Percentiles rank a stretch among this genome's conserved stretches.
These are phyloP conservation scores for Xestoiulus laeticollis DNA, from an alignment of 2,888 invertebrate genomes.

Conservation along the genomic window DNA sequence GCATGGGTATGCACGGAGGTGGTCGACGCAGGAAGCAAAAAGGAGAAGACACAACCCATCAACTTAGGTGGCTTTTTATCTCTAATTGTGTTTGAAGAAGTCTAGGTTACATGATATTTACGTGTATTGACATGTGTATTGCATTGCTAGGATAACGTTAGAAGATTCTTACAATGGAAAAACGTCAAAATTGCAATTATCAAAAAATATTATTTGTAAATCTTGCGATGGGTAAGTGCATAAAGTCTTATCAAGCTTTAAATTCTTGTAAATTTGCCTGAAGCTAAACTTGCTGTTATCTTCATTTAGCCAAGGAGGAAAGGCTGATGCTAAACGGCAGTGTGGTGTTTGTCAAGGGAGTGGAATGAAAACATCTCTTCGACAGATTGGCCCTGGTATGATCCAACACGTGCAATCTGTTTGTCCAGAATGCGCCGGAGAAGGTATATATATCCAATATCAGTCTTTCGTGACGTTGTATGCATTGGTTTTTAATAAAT, in stretches of 20 bases:
- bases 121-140: neutral
- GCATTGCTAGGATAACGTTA: constrained; percentile 74
- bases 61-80: constrained; percentile 70
- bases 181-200: constrained; percentile 80
- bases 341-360: constrained; percentile 82
- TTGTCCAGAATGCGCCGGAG: constrained; percentile 65
- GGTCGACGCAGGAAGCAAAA: constrained; percentile 69
- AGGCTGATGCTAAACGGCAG: constrained; percentile 72
- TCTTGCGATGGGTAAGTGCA: constrained; percentile 75
- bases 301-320: constrained; percentile 71
- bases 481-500: neutral
- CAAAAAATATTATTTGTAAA: constrained; percentile 82
- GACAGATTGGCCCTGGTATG: constrained; percentile 76
- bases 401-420: constrained; percentile 62
- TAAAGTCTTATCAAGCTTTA: neutral
- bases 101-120: neutral
- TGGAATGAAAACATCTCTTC: constrained; percentile 77
- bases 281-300: neutral
- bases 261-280: neutral
- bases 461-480: neutral
- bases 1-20: constrained; percentile 65
- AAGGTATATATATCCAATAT: too few relatives aligned
- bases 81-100: neutral
- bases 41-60: constrained; percentile 85
- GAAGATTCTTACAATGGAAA: constrained; percentile 93